Evolutionary conservation across 1,140 invertebrate species (phyloP), one percentile per base, ranked within the genome.

Genomic region (Ostrea denselamellosa): DNA sequence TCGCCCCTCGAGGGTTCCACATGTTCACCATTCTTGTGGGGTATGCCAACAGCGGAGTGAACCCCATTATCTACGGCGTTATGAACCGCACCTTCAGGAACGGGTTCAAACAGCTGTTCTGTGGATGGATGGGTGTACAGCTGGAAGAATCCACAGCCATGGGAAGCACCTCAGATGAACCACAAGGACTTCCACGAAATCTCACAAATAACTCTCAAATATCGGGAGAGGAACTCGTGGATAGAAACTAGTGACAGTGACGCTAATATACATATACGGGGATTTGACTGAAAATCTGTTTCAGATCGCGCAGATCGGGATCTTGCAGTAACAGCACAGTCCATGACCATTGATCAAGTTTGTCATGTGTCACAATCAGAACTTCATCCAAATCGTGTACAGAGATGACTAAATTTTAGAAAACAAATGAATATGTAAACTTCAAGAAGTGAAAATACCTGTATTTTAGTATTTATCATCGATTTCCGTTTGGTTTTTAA

Each of bases 31-130:
- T 93, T n/a, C 34, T 93, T 9, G 91, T 93, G 62, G 93, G 93
- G 8, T 94, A 93, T 81, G 88, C 91, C 62, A 94, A 93, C 88
- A 93, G 93, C 83, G 91, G 92, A 25, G 90, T 89, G 53, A 94
- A 94, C 86, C 93, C 93, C 10, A 90, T 93, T 12, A 90, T 94
- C 10, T 94, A 94, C 77, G 93, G 93, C 1, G 22, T 93, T 34
- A 91, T 93, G 90, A 94, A 94, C 86, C 90, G 90, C 44, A 52
- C 90, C 53, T 92, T 93, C 56, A 91, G 91, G 22, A 86, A 90
- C 2, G 93, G 90, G 10, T 94, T 92, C 77, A 89, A 85, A 56
- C 53, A 83, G 22, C 62, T 93, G 51, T 92, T 90, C 34, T 91
- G 90, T 34, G 44, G 82, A 53, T 83, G 82, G 44, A 83, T 83